Evolutionary conservation across 2,888 invertebrate species (phyloP).

Genomic region (Hirtodrosophila cameraria): DNA sequence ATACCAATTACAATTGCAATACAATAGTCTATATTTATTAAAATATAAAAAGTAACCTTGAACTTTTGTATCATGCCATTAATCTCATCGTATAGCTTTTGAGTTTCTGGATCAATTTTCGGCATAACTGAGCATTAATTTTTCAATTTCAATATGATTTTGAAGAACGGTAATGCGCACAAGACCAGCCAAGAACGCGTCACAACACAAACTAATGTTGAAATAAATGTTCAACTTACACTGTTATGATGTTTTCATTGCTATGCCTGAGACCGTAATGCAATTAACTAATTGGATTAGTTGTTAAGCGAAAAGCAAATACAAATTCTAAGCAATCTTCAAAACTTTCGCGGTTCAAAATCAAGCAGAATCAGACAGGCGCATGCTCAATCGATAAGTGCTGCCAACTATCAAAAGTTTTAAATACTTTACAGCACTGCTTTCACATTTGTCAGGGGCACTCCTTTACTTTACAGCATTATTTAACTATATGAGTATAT

Average conservation of each 20-base stretch:
- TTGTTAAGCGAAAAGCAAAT: constrained; percentile 29
- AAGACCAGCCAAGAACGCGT: constrained; percentile 45
- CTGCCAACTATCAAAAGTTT: neutral
- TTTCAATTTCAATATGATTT: constrained; percentile 22
- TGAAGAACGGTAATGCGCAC: constrained; percentile 29
- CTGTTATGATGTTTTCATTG: constrained; percentile 62
- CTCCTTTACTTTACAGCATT: constrained; percentile 10
- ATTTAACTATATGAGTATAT: no score
- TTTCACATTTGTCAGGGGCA: constrained; percentile 4
- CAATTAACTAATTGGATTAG: constrained; percentile 82
- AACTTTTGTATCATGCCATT: constrained; percentile 91
- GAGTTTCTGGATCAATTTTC: constrained; percentile 92
- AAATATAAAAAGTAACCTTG: constrained; percentile 86
- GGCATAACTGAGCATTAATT: constrained; percentile 86
- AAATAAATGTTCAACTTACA: constrained; percentile 48
- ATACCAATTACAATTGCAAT: neutral
- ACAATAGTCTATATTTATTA: neutral
- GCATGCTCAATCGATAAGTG: constrained; percentile 14
- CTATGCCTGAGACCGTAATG: constrained; percentile 60
- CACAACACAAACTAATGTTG: constrained; percentile 60
- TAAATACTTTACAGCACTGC: neutral
- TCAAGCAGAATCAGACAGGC: constrained; percentile 15
- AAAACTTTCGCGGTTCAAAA: constrained; percentile 33
- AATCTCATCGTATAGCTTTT: constrained; percentile 91
- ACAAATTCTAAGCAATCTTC: constrained; percentile 25